These are phyloP conservation scores for Syrista parreyssii DNA, from an alignment of 2,888 invertebrate species.

Conservation along the genomic window DNA sequence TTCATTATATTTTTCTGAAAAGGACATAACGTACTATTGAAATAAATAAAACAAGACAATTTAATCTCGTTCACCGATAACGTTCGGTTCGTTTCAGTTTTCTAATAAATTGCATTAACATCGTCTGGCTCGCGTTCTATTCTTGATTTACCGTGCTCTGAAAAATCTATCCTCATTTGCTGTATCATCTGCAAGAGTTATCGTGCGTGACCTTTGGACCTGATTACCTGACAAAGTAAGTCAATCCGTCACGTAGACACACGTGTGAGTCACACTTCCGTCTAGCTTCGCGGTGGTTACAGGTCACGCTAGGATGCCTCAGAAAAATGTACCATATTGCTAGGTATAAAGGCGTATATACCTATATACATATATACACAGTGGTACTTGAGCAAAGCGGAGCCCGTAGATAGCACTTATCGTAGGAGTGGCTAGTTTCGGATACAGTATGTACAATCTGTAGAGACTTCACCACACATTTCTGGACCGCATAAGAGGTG, in stretches of 20 bases:
- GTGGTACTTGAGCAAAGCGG: background rate
- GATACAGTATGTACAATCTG: background rate
- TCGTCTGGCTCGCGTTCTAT: background rate
- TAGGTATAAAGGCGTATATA: background rate
- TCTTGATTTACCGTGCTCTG: background rate
- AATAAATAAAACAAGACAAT: background rate
- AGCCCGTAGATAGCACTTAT: background rate
- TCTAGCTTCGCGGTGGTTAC: constrained; percentile 30
- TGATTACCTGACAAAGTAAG: constrained; percentile 1
- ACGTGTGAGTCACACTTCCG: constrained; percentile 3
- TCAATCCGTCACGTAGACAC: constrained; percentile 3
- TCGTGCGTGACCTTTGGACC: background rate
- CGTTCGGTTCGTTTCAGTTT: background rate
- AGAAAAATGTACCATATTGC: constrained; percentile 32
- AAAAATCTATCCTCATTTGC: background rate
- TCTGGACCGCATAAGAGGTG: background rate
- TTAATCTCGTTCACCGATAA: background rate
- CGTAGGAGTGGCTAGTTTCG: background rate
- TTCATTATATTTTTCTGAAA: background rate
- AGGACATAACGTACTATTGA: background rate
- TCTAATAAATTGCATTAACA: background rate
- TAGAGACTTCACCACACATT: background rate
- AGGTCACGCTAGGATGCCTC: constrained; percentile 34
- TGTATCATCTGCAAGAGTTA: background rate
- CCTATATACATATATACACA: background rate